Evolutionary conservation across 2,797 vertebrate genomes (phyloP), one percentile per base, ranked within the genome.

Genomic region (Thaleichthys pacificus): DNA sequence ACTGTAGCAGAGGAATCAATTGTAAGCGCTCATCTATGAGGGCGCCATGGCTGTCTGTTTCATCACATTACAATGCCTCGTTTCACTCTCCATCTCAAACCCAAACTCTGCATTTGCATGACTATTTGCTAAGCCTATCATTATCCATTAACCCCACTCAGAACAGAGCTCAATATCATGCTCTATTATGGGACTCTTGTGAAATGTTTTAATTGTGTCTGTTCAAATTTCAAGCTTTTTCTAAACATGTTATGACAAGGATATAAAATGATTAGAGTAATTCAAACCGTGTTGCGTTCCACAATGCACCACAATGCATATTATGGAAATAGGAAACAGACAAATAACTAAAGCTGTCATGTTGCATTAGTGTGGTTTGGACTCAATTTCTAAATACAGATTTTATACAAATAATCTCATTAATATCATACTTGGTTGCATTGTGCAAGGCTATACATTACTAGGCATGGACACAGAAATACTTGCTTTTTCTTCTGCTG

Each of bases 191-290:
- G 68, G 71, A 66, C 62, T 71, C 28, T 28, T 54, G 71, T 73
- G 70, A 80, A 85, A 77, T 81, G 49, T 77, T 77, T 79, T 78
- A 77, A 80, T 81, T 80, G 68, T 80, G 78, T 85, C 80, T 77
- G 71, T 73, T 86, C 68, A 75, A 66, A 86, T 83, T 86, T 85
- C 69, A 78, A 71, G 76, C 77, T 86, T 54, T 14, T 9, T 56
- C 57, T 49, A 69, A 82, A 83, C 72, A 58, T 76, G 75, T 82
- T 82, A 75, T 78, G 77, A 84, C 78, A 82, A 78, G 74, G 80
- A 83, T 82, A 75, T 71, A 83, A 85, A 83, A 73, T 47, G 69
- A 83, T 81, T 82, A 74, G 38, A 15, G 22, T 60, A 68, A 70
- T 32, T 73, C 58, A 85, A 87, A 75, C 69, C 78, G 54, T 47